Conservation (phyloP, 1,140 invertebrate genomes). For the Laodelphax striatellus region DNA sequence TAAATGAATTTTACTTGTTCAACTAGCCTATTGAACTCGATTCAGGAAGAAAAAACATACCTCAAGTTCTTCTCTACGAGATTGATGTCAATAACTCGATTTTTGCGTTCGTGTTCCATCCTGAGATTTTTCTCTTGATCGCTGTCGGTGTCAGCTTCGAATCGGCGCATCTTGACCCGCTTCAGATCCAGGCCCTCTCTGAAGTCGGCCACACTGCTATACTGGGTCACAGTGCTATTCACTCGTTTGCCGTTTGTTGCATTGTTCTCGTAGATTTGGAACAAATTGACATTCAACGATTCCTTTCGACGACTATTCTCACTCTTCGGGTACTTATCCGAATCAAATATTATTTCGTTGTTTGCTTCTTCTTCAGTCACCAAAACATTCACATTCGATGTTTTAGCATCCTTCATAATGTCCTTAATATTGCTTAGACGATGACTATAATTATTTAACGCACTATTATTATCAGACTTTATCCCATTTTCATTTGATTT, state of each 20-base stretch:
- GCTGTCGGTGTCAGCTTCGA: not conserved
- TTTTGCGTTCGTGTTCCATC: slow-evolving; percentile 23
- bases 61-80: slow-evolving; percentile 20
- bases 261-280: slow-evolving; percentile 19
- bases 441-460: slow-evolving; percentile 8
- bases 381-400: slow-evolving; percentile 49
- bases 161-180: slow-evolving; percentile 20
- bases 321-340: slow-evolving; percentile 47
- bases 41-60: slow-evolving; percentile 8
- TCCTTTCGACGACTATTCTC: slow-evolving; percentile 14
- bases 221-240: slow-evolving; percentile 16
- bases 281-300: slow-evolving; percentile 15
- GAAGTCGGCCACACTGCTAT: slow-evolving; percentile 16
- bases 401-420: slow-evolving; percentile 50
- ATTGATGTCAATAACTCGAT: not conserved
- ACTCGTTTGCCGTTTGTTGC: slow-evolving; percentile 14
- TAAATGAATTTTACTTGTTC: too few relatives aligned
- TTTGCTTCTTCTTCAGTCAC: slow-evolving; percentile 39
- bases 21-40: too few relatives aligned
- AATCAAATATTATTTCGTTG: slow-evolving; percentile 44
- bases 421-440: slow-evolving; percentile 35
- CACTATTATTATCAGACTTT: not conserved
- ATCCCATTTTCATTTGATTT: too few relatives aligned
- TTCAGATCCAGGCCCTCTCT: slow-evolving; percentile 23
- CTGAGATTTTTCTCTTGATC: slow-evolving; percentile 31